phyloP scores from a whole-genome alignment of 2,888 invertebrate genomes.

The Microctonus hyperodae region DNA sequence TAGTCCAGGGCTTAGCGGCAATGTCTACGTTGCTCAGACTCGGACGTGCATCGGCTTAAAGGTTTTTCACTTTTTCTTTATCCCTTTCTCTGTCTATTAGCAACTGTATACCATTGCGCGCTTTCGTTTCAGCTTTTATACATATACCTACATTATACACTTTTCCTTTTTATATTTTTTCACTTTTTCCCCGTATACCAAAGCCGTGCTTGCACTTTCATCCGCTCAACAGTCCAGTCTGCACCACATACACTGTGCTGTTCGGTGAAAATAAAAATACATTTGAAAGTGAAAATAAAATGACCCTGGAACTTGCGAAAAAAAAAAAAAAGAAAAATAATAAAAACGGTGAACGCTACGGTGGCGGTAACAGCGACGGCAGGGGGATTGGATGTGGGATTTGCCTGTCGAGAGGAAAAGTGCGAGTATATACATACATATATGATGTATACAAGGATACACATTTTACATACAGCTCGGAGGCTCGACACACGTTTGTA shows the following conservation, averaged over 20 bases:
- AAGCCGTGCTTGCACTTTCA: slow-evolving; percentile 18
- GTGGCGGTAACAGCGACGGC: neutral
- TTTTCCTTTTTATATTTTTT: neutral
- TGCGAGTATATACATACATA: slow-evolving; percentile 16
- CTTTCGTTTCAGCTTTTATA: slow-evolving; percentile 14
- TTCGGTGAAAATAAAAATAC: slow-evolving; percentile 49
- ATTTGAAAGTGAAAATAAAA: slow-evolving; percentile 56
- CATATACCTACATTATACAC: neutral
- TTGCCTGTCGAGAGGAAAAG: slow-evolving; percentile 45
- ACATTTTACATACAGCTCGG: neutral
- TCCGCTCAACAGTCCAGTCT: slow-evolving; percentile 24
- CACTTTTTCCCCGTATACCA: slow-evolving; percentile 18
- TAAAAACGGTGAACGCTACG: slow-evolving; percentile 13
- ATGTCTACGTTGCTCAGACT: slow-evolving; percentile 45
- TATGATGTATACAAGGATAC: slow-evolving; percentile 3
- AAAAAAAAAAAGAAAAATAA: slow-evolving; percentile 10
- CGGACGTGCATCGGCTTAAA: slow-evolving; percentile 34
- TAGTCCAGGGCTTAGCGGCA: slow-evolving; percentile 46
- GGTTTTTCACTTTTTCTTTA: slow-evolving; percentile 22
- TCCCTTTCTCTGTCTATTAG: slow-evolving; percentile 26
- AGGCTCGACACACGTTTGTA: slow-evolving; percentile 13
- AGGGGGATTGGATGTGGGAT: slow-evolving; percentile 39
- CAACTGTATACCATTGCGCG: slow-evolving; percentile 18
- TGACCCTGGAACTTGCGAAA: slow-evolving; percentile 42
- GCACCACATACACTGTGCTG: slow-evolving; percentile 30